Evolutionary conservation across 2,113 vertebrate genomes (phyloP).

Genomic region (Enhydra lutris): DNA sequence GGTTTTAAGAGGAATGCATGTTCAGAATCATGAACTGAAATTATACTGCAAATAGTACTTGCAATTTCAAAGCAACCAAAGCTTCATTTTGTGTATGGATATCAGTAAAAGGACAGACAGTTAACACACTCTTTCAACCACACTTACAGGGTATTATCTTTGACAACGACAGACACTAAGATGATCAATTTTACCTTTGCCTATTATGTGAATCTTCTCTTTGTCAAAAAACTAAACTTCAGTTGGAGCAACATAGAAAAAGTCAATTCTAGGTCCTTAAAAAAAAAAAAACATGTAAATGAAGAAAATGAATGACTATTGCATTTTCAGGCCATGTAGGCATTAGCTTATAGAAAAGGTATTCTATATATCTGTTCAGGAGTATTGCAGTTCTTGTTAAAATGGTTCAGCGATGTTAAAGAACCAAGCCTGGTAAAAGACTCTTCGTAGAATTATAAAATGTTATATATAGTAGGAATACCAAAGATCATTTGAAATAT

Average conservation of each 20-base stretch:
- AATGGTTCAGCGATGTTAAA: neutral
- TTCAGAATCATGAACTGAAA: neutral
- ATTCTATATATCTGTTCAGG: neutral
- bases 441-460: neutral
- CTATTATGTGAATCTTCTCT: neutral
- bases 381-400: neutral
- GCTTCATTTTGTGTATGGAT: neutral
- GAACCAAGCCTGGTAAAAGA: neutral
- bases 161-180: neutral
- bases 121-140: neutral
- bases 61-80: neutral
- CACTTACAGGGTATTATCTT: neutral
- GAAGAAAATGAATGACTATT: neutral
- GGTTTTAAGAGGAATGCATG: neutral
- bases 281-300: neutral
- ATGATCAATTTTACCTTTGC: neutral
- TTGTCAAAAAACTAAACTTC: neutral
- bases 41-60: neutral
- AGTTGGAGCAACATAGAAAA: neutral
- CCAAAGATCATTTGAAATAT: neutral
- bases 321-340: neutral
- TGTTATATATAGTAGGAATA: neutral
- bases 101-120: neutral
- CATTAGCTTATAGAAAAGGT: neutral
- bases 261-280: neutral